Evolutionary conservation across 2,888 invertebrate genomes (phyloP).

Genomic region (Cephus sareptanus): DNA sequence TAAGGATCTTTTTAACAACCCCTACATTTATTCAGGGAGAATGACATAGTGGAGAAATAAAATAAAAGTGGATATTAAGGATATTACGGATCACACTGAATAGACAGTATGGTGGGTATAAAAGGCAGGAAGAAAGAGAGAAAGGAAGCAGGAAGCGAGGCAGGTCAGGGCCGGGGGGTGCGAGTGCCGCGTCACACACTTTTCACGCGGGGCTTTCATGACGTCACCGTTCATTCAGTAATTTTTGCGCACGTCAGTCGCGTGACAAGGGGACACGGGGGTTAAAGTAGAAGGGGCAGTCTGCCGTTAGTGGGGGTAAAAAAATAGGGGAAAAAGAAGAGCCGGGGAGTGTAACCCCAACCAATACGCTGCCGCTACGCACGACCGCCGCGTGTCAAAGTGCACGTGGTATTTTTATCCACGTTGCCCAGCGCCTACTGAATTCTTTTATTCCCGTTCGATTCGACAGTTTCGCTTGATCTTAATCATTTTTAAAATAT

Average conservation of each 20-base stretch:
- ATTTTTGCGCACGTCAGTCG: conserved; percentile 64
- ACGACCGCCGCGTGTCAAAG: conserved; percentile 64
- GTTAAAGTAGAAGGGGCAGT: conserved; percentile 1
- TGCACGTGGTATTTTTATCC: conserved; percentile 52
- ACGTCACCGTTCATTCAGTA: conserved; percentile 66
- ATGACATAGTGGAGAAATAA: neutral
- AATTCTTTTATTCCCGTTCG: neutral
- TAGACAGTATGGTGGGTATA: neutral
- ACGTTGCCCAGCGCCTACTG: neutral
- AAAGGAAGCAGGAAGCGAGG: conserved; percentile 13
- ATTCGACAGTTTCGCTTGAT: neutral
- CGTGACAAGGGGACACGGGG: conserved; percentile 37
- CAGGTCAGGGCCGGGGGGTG: conserved; percentile 12
- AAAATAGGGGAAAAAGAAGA: conserved; percentile 59
- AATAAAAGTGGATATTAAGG: neutral
- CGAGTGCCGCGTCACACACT: conserved; percentile 39
- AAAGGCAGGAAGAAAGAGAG: neutral
- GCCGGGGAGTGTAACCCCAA: conserved; percentile 44
- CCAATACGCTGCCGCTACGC: conserved; percentile 55
- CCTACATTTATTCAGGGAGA: neutral
- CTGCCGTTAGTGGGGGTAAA: conserved; percentile 37
- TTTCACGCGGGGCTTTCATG: conserved; percentile 48
- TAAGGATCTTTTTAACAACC: neutral
- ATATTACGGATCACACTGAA: neutral
- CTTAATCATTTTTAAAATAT: neutral